Base-by-base conservation (phyloP, 92 coral and sea anemone genomes). In the Parazoanthus atlanticus region DNA sequence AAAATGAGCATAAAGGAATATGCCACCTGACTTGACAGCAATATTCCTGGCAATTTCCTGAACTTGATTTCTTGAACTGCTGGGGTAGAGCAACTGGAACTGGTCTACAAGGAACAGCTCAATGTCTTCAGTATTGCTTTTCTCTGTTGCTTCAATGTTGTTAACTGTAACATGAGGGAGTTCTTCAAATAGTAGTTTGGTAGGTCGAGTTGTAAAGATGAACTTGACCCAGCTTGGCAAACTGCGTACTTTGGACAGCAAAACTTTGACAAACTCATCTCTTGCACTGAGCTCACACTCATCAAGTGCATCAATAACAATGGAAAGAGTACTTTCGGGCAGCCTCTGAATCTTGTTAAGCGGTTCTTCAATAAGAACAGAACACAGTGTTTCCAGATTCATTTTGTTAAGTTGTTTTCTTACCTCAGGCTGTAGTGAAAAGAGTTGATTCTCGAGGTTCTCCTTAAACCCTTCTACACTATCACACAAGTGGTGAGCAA, bases 221-320 rank as follows among this genome's bases (percentile, higher is more conserved):
- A 90, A 86, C 76, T 90, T 90, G 36, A 92, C 71, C 90, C 92
- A 92, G 30, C 86, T 66, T 28, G 94, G 94, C n/a, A 92, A 86
- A 21, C 84, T 81, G 88, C 79, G 86, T 25, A 92, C 77, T 56
- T 86, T 79, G 67, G 79, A n/a, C n/a, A 79, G 47, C 15, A 92
- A 86, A 38, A 86, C 80, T 25, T 90, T 81, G 0, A 84, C 78
- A 26, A 90, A 80, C 28, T 78, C 88, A 52, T 92, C 81, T 76
- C 89, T 81, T 38, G 88, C 93, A 49, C 84, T 26, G 78, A 54
- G 73, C 28, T 92, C 94, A 64, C 90, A 75, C 56, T 92, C 94
- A 84, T 92, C 94, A 6, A 92, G 58, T 25, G 86, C 94, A 49
- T 92, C 94, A 17, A 92, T 89, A 10, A 92, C 88, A 64, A 92